phyloP scores from a whole-genome alignment of 1,140 invertebrate genomes.

The Homalodisca vitripennis region DNA sequence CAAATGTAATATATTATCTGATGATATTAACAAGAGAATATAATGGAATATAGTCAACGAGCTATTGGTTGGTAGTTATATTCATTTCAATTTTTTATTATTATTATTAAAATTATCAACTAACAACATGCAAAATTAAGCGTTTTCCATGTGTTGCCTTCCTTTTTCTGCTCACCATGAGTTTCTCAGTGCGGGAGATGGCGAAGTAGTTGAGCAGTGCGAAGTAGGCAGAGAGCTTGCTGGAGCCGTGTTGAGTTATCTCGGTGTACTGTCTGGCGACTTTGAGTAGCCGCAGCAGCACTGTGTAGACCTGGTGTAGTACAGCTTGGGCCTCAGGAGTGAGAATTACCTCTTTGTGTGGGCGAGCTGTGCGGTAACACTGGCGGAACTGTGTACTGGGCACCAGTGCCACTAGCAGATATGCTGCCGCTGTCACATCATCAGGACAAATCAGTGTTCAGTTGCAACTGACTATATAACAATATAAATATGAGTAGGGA shows the following conservation, averaged over 20 bases:
- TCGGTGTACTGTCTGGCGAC: slow-evolving; percentile 82
- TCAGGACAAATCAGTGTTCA: too few species aligned
- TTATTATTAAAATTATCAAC: not conserved
- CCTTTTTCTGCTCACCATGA: slow-evolving; percentile 77
- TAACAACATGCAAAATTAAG: too few species aligned
- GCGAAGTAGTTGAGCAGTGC: slow-evolving; percentile 87
- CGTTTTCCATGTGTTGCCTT: slow-evolving; percentile 21
- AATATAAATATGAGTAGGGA: too few species aligned
- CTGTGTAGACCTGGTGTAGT: slow-evolving; percentile 72
- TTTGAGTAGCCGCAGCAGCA: slow-evolving; percentile 73
- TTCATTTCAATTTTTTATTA: too few species aligned
- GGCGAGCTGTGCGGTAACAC: slow-evolving; percentile 68
- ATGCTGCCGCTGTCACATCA: slow-evolving; percentile 71
- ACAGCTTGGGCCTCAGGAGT: slow-evolving; percentile 72
- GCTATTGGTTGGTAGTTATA: too few species aligned
- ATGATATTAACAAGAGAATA: too few species aligned
- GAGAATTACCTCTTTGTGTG: slow-evolving; percentile 52
- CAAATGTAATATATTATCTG: too few species aligned
- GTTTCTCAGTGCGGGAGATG: slow-evolving; percentile 84
- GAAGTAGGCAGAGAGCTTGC: slow-evolving; percentile 90
- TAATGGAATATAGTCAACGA: too few species aligned
- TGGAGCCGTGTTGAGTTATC: slow-evolving; percentile 80
- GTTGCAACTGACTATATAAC: too few species aligned
- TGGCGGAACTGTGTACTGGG: slow-evolving; percentile 86
- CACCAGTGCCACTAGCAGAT: slow-evolving; percentile 82